These are phyloP conservation scores for Ladona fulva DNA, from an alignment of 1,140 invertebrate genomes.

Conservation along the genomic window DNA sequence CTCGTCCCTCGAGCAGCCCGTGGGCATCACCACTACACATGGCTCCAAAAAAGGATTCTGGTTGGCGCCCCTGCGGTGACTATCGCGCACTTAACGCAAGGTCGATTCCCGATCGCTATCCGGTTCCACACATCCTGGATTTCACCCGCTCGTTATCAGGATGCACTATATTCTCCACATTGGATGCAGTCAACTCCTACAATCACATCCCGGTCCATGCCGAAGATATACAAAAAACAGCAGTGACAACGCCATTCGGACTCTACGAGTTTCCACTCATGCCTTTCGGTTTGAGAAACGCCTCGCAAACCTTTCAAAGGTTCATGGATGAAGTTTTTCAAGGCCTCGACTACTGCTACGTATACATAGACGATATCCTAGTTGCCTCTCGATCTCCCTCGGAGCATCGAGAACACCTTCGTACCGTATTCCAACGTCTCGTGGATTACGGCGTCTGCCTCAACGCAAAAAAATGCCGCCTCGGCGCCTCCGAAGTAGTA, in stretches of 20 bases:
- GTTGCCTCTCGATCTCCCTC: constrained; percentile 31
- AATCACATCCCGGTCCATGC: constrained; percentile 32
- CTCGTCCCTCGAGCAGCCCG: constrained; percentile 28
- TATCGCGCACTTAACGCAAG: constrained; percentile 34
- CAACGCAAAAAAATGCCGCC: constrained; percentile 27
- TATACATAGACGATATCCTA: too few relatives aligned
- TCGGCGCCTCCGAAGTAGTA: constrained; percentile 23
- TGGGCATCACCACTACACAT: constrained; percentile 35
- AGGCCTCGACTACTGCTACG: constrained; percentile 24
- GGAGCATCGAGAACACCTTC: constrained; percentile 33
- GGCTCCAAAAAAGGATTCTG: constrained; percentile 33
- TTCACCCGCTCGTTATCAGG: constrained; percentile 29
- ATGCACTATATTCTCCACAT: constrained; percentile 27
- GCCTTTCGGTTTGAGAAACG: constrained; percentile 38
- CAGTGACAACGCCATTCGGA: too few relatives aligned
- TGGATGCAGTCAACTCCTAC: constrained; percentile 36
- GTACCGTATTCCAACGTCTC: constrained; percentile 28
- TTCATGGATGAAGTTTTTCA: constrained; percentile 33
- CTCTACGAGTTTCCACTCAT: constrained; percentile 30
- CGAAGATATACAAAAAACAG: constrained; percentile 31
- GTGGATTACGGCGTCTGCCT: constrained; percentile 22
- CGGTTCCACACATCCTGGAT: constrained; percentile 26
- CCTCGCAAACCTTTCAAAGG: constrained; percentile 37
- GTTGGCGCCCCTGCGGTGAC: constrained; percentile 35
- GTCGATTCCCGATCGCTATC: constrained; percentile 29